A percentile compares a stretch with the other conserved stretches of the same genome.
phyloP scores from a whole-genome alignment of 2,888 invertebrate genomes.

The Agriopis marginaria region DNA sequence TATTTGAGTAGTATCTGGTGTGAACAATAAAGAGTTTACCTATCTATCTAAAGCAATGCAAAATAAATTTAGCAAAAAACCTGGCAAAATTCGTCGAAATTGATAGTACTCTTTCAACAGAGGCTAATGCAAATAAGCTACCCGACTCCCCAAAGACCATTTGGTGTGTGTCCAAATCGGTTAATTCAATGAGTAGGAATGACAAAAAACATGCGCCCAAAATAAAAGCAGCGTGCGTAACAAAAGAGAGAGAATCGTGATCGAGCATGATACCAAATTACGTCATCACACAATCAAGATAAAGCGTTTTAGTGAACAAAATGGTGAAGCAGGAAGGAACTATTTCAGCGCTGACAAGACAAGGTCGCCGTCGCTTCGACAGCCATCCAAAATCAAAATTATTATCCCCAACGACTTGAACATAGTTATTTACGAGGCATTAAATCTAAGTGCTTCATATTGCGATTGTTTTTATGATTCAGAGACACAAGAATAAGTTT shows the following conservation, averaged over 20 bases:
- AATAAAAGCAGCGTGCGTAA: conserved; percentile 32
- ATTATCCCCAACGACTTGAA: conserved; percentile 18
- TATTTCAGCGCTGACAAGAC: conserved; percentile 32
- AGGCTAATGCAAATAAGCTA: conserved; percentile 17
- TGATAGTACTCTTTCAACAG: conserved; percentile 3
- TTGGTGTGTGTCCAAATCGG: conserved; percentile 33
- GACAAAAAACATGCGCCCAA: conserved; percentile 25
- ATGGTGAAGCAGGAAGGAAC: conserved; percentile 40
- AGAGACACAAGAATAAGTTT: conserved; percentile 53
- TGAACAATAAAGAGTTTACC: neutral
- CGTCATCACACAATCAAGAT: conserved; percentile 38
- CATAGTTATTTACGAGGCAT: conserved; percentile 37
- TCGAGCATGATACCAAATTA: conserved; percentile 27
- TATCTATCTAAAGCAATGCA: neutral
- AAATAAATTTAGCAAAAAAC: neutral
- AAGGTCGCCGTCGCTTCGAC: conserved; percentile 31
- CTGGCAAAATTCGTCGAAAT: conserved; percentile 5
- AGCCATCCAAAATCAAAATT: conserved; percentile 25
- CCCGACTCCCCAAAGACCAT: conserved; percentile 14
- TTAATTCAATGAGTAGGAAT: conserved; percentile 25
- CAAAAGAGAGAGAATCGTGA: conserved; percentile 34
- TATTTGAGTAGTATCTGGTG: no score
- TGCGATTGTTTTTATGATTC: conserved; percentile 58
- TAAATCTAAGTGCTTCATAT: conserved; percentile 38
- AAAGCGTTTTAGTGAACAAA: conserved; percentile 34